These are phyloP conservation scores for Asteroscopus sphinx DNA, from an alignment of 2,888 invertebrate species.

Conservation along the genomic window DNA sequence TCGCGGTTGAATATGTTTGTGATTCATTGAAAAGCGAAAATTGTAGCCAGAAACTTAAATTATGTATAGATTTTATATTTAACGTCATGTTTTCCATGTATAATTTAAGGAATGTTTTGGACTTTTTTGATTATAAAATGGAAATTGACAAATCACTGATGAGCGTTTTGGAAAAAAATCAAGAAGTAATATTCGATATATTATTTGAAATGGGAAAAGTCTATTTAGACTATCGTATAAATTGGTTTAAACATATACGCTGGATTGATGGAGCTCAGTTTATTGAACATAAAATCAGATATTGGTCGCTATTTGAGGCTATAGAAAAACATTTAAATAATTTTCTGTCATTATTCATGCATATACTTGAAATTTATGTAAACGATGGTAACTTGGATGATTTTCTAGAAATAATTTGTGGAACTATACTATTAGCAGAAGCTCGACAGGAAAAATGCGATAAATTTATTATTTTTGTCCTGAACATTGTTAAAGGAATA, in stretches of 20 bases:
- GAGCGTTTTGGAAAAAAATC: not conserved
- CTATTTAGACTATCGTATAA: no score
- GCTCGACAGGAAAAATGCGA: no score
- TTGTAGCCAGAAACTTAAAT: not conserved
- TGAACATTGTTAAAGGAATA: not conserved
- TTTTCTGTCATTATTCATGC: no score
- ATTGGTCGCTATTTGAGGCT: no score
- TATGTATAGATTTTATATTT: slow-evolving; percentile 23
- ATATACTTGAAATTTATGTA: no score
- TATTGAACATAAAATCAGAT: no score
- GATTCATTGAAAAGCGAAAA: slow-evolving; percentile 3
- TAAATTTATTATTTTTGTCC: not conserved
- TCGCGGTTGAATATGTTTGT: slow-evolving; percentile 31
- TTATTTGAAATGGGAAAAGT: slow-evolving; percentile 9
- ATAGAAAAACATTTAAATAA: no score
- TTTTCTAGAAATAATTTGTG: no score
- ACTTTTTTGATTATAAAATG: slow-evolving; percentile 15
- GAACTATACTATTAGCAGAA: no score
- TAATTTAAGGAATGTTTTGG: not conserved
- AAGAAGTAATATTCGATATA: slow-evolving; percentile 10
- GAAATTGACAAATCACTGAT: slow-evolving; percentile 1
- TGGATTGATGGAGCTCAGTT: no score
- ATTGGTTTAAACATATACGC: no score
- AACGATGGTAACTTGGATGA: no score
- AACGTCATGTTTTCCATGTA: slow-evolving; percentile 15